Base-by-base conservation (phyloP, 2,888 invertebrate species). In the Hydroisotoma schaefferi region DNA sequence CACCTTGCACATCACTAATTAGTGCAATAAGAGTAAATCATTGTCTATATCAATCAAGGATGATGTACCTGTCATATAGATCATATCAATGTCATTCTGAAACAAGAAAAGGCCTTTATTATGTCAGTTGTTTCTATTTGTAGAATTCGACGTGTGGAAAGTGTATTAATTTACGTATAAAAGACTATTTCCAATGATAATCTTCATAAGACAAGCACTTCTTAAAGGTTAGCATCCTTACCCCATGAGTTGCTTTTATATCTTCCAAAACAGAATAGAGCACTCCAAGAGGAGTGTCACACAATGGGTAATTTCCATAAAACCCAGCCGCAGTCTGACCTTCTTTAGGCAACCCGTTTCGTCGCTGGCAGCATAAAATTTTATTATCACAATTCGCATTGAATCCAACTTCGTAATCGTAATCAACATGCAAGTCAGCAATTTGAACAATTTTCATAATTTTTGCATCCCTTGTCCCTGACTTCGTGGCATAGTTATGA, bases 351-450 rank as follows among this genome's bases (percentile, higher is more conserved):
- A 72, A 67, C 1, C 81, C 81, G 74, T 84, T 84, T 20, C 83
- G 82, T 20, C 71, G 75, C 56, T 88, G 82, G 75, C 93, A 94
- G 74, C 93, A 94, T 3, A 86, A 79, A 1, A 90, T 88, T 69
- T 87, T 85, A 40, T 71, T 68, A 0, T 80, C 82, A 74, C 93
- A 93, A 2, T 82, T 78, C 0, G 87, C 85, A 49, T 85, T 83
- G 0, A 85, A 82, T 27, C 82, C 83, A 18, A 20, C 8, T 5
- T 81, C 79, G 74, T 93, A 93, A 1, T 81, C 74, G 0, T 86
- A 85, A 76, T 93, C 92, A 54, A 86, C 83, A 75, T 93, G 93
- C 26, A 88, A 82, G 74, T 94, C 90, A 0, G 87, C 84, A 54
- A 90, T 74, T 40, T 90, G 85, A 1, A 86, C 80, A n/a, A 88